Base-by-base conservation (phyloP, 2,113 vertebrate genomes). In the Trichomycterus rosablanca region DNA sequence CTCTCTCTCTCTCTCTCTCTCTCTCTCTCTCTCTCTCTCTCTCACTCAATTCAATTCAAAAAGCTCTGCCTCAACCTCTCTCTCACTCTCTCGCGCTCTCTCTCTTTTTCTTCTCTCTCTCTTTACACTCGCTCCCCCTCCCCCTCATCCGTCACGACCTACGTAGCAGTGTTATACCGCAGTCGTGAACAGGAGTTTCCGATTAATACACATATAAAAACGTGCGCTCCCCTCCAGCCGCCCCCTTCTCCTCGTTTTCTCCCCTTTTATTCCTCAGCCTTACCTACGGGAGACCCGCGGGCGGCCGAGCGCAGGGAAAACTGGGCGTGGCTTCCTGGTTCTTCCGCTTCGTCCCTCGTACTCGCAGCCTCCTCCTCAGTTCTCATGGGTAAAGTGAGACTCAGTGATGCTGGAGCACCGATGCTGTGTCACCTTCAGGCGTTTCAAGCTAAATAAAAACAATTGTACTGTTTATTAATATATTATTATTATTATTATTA, bases 111-210 rank as follows among this genome's bases (percentile, higher is more conserved):
- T 57, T 59, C 43, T 61, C 59, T 63, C 63, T 68, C 81, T 76
- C 70, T 14, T 30, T 19, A 40, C 58, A n/a, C 28, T 30, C 54
- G 51, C 43, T 16, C 43, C 57, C 63, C 37, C 44, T 63, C 65
- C 65, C 55, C 71, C 81, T 78, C 68, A 49, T 65, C 75, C 78
- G 61, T 75, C 76, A 75, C 23, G 40, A 30, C 43, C 63, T 55
- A 71, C 64, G 66, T 67, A 57, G 44, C 20, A 14, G 30, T 74
- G 60, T 59, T 57, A 56, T 65, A 46, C 57, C 59, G 63, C 70
- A 73, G 65, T 70, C 59, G 44, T 51, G 48, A 26, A 46, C 40
- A 43, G 73, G 77, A 65, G 51, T 70, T 77, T 75, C 71, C 68
- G 68, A 52, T 61, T 39, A 70, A 74, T 69, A 70, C 44, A 45